A percentile compares a stretch with the other conserved stretches of the same genome.
Evolutionary conservation across 2,797 vertebrate genomes (phyloP).

Genomic region (Poeciliopsis gracilis): DNA sequence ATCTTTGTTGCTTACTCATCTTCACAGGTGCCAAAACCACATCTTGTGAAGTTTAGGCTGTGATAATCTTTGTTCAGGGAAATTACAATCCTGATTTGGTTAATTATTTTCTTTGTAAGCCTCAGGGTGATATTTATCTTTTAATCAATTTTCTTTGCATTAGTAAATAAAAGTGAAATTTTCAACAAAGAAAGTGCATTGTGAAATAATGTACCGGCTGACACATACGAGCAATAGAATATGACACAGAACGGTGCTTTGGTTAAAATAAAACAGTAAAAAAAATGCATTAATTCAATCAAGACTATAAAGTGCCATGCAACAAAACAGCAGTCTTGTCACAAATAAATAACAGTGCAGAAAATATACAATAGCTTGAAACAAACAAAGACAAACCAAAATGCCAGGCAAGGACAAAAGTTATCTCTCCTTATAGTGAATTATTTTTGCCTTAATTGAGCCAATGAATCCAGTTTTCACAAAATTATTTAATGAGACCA

Average conservation of each 20-base stretch:
- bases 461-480: slow-evolving; percentile 42
- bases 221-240: slow-evolving; percentile 27
- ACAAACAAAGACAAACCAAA: slow-evolving; percentile 31
- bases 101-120: neutral
- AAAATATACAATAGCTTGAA: slow-evolving; percentile 35
- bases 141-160: slow-evolving; percentile 7
- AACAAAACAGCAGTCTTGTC: slow-evolving; percentile 66
- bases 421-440: slow-evolving; percentile 44
- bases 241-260: slow-evolving; percentile 61
- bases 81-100: neutral
- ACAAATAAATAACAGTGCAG: slow-evolving; percentile 61
- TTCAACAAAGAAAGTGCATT: slow-evolving; percentile 16
- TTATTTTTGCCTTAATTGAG: slow-evolving; percentile 42
- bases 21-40: neutral
- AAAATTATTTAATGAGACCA: slow-evolving; percentile 29
- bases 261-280: slow-evolving; percentile 70
- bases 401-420: slow-evolving; percentile 47
- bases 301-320: slow-evolving; percentile 77
- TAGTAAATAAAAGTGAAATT: slow-evolving; percentile 11
- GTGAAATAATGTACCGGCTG: slow-evolving; percentile 15
- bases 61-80: neutral
- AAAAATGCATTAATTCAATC: slow-evolving; percentile 50
- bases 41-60: slow-evolving; percentile 6
- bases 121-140: neutral
- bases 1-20: neutral